Evolutionary conservation across 2,113 vertebrate genomes (phyloP).

Genomic region (Nanger granti): DNA sequence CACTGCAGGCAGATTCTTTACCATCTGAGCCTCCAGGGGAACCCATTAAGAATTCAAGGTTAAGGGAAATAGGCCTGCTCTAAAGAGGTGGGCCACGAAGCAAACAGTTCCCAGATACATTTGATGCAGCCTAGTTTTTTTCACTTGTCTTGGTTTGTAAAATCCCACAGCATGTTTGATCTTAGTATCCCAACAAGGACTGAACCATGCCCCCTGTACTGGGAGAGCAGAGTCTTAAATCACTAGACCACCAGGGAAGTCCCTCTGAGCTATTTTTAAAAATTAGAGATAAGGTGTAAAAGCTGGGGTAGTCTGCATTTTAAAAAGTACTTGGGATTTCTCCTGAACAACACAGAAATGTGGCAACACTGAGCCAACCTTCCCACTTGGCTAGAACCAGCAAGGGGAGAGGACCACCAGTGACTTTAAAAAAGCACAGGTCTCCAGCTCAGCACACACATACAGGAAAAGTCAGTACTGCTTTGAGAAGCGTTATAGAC

Average conservation of each 20-base stretch:
- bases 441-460: fast-evolving
- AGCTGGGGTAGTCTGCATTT: background rate
- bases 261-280: background rate
- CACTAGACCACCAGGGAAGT: background rate
- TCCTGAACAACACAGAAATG: background rate
- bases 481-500: too few species aligned
- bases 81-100: background rate
- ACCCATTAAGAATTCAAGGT: background rate
- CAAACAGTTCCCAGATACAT: fast-evolving
- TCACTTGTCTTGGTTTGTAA: background rate
- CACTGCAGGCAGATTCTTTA: background rate
- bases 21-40: background rate
- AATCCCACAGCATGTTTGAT: background rate
- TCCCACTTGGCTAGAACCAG: background rate
- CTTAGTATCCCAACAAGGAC: background rate
- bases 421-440: background rate
- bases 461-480: fast-evolving
- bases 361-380: background rate
- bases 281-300: background rate
- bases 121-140: background rate
- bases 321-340: background rate
- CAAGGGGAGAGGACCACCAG: background rate
- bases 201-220: background rate
- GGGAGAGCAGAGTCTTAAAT: background rate
- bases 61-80: background rate